Evolutionary conservation across 2,113 vertebrate genomes (phyloP), one percentile per base, ranked within the genome.

Genomic region (Stegastes partitus): DNA sequence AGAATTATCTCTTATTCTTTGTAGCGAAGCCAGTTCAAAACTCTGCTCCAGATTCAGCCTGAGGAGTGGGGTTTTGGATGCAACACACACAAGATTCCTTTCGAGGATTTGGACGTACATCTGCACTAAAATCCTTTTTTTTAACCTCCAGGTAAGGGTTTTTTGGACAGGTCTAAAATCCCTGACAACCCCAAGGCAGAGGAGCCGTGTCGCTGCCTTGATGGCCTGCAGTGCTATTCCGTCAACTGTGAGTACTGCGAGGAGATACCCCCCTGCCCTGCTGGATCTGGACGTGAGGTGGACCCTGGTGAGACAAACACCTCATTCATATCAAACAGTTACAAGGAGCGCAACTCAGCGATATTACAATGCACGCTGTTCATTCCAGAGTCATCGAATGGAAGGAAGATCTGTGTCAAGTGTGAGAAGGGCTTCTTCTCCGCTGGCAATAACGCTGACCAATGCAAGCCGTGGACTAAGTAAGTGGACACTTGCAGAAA

Each of bases 391-490:
- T 86, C 83, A 4, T 22, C 34, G 5, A 65, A 77, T 11, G 92
- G 88, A n/a, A 81, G 84, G 54, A 91, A 90, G 77, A 68, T 39
- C 16, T 95, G 95, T 66, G 71, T 72, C 12, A 15, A 93, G 0
- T 99, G 98, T 86, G 91, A 84, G 11, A 66, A 73, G 8, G 97
- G 97, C 74, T 96, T 91, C 89, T 99, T 96, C 91, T 98, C 98
- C 0, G 85, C 93, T 3, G 23, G 82, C 1, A 77, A 79, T 42
- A 95, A 94, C 49, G 93, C 68, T 0, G 94, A 97, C 0, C 63
- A 84, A 2, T 99, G 98, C 94, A 96, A 92, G 92, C 90, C 82
- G 31, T 99, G 97, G 97, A 97, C 96, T 28, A 96, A 96, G 97
- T 99, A 93, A 96, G 97, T 94, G 10, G 21, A n/a, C 42, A 22